These are phyloP conservation scores for Podotricha telesiphe DNA, from an alignment of 2,888 invertebrate species.

Conservation along the genomic window DNA sequence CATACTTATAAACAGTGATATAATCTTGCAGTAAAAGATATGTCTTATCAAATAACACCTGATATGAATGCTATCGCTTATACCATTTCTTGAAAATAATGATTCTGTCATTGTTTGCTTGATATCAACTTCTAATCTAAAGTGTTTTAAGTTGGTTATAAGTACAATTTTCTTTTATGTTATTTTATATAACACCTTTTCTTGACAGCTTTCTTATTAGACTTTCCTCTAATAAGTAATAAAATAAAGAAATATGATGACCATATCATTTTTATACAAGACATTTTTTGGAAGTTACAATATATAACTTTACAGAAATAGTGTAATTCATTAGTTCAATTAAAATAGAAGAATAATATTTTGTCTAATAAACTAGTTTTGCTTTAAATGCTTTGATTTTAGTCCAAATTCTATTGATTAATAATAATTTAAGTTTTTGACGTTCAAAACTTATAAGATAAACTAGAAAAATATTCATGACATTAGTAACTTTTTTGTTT, in stretches of 20 bases:
- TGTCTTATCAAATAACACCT: conserved; percentile 32
- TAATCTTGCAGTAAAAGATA: conserved; percentile 22
- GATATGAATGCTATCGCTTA: conserved; percentile 22
- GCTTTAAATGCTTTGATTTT: no score
- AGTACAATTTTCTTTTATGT: not conserved
- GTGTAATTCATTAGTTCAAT: no score
- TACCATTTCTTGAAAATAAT: conserved; percentile 25
- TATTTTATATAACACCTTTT: not conserved
- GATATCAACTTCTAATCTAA: conserved; percentile 2
- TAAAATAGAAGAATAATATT: no score
- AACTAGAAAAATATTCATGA: no score
- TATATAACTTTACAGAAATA: no score
- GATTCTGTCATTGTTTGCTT: conserved; percentile 23
- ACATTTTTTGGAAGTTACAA: not conserved
- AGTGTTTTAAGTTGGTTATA: not conserved
- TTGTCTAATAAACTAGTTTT: no score
- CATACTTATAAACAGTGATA: not conserved
- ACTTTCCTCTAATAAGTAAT: not conserved
- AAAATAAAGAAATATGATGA: no score
- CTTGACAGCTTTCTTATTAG: not conserved
- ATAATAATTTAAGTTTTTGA: no score
- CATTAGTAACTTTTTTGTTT: no score
- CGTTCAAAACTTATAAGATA: no score
- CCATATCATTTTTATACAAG: no score
- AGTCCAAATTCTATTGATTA: no score